These are phyloP conservation scores for Diloba caeruleocephala DNA, from an alignment of 2,888 invertebrate genomes.

Conservation along the genomic window DNA sequence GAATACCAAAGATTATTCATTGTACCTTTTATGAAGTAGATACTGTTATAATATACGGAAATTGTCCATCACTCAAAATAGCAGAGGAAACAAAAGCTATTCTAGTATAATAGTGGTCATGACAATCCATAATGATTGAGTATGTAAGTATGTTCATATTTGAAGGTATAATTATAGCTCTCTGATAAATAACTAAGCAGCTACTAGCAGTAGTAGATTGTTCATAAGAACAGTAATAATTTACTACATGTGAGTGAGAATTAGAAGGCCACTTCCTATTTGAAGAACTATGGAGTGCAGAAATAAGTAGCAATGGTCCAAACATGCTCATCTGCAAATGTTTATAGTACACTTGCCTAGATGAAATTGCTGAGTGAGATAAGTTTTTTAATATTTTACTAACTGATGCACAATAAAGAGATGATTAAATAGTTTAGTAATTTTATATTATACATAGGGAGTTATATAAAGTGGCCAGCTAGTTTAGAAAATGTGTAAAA, in stretches of 20 bases:
- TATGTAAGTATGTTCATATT: slow-evolving; percentile 9
- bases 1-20: slow-evolving; percentile 49
- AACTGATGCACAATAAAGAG: no score
- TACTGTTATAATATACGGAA: slow-evolving; percentile 60
- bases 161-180: slow-evolving; percentile 13
- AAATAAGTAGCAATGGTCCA: slow-evolving; percentile 2
- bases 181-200: slow-evolving; percentile 28
- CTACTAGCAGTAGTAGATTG: slow-evolving; percentile 31
- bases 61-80: slow-evolving; percentile 58
- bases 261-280: slow-evolving; percentile 26
- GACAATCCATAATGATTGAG: slow-evolving; percentile 34
- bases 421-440: no score
- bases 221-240: slow-evolving; percentile 25
- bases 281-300: slow-evolving; percentile 20
- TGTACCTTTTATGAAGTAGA: slow-evolving; percentile 43
- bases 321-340: not conserved
- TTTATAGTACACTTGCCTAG: no score
- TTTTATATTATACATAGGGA: no score
- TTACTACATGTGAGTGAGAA: slow-evolving; percentile 25
- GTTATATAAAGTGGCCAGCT: no score
- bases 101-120: slow-evolving; percentile 38
- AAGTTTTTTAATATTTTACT: no score
- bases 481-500: no score
- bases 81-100: slow-evolving; percentile 57
- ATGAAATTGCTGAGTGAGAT: no score